phyloP scores from a whole-genome alignment of 2,113 vertebrate species.

The Coptodon bakossiorum region DNA sequence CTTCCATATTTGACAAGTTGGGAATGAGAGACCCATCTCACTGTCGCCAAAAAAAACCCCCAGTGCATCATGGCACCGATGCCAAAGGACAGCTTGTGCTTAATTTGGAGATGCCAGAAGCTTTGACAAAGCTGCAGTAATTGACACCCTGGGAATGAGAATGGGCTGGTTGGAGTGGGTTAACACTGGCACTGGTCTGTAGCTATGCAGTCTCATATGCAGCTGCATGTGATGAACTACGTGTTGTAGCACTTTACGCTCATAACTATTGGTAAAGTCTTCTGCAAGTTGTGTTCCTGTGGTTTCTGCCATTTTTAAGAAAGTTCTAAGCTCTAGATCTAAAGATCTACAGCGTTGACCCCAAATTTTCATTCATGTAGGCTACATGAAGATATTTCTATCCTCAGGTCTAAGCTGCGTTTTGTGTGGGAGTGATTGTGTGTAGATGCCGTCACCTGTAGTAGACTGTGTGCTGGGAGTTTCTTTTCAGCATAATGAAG shows the following conservation, averaged over 20 bases:
- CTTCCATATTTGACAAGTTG: neutral
- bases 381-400: neutral
- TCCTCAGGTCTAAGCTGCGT: neutral
- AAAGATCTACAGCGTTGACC: neutral
- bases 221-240: neutral
- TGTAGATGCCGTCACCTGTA: conserved; percentile 22
- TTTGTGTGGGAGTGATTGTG: neutral
- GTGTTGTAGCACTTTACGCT: neutral
- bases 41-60: fast-evolving
- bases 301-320: neutral
- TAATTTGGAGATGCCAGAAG: neutral
- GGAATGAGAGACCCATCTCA: neutral
- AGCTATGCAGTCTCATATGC: neutral
- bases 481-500: conserved; percentile 50
- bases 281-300: neutral
- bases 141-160: neutral
- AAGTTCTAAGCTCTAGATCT: neutral
- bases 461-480: conserved; percentile 27
- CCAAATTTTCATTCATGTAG: neutral
- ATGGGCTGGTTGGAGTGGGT: neutral
- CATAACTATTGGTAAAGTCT: neutral
- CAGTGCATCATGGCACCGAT: neutral
- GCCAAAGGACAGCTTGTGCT: neutral
- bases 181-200: neutral
- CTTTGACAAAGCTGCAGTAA: neutral